These are phyloP conservation scores for Sinosuthora webbiana DNA, from an alignment of 2,113 vertebrate species.

Conservation along the genomic window DNA sequence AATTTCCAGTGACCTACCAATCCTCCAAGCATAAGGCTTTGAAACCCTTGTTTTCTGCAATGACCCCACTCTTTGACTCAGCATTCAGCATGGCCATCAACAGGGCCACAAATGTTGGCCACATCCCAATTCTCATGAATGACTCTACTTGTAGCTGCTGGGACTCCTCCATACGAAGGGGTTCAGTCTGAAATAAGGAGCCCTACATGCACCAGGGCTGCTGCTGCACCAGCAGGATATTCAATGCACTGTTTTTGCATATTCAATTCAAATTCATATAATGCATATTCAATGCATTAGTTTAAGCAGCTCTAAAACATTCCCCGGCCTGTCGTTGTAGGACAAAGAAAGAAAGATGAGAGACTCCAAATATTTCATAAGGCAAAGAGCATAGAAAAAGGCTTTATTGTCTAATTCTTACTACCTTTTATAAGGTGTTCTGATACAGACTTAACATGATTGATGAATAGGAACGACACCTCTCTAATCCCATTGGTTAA, in stretches of 20 bases:
- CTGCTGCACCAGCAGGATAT: neutral
- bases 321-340: no score
- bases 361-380: no score
- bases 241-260: neutral
- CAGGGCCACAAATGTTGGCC: neutral
- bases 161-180: accelerated
- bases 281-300: neutral
- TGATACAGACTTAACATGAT: no score
- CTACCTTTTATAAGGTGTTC: no score
- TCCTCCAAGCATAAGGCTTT: neutral
- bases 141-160: neutral
- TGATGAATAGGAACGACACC: no score
- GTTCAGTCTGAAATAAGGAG: neutral
- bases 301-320: neutral
- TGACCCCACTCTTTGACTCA: neutral
- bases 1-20: neutral
- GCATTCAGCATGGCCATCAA: neutral
- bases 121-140: neutral
- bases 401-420: no score
- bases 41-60: neutral
- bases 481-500: no score
- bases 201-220: neutral
- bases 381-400: no score
- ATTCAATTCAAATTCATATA: no score
- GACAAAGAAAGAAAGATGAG: no score